These are phyloP conservation scores for Parazoanthus swiftii DNA, from an alignment of 92 coral and sea anemone species.

Conservation along the genomic window DNA sequence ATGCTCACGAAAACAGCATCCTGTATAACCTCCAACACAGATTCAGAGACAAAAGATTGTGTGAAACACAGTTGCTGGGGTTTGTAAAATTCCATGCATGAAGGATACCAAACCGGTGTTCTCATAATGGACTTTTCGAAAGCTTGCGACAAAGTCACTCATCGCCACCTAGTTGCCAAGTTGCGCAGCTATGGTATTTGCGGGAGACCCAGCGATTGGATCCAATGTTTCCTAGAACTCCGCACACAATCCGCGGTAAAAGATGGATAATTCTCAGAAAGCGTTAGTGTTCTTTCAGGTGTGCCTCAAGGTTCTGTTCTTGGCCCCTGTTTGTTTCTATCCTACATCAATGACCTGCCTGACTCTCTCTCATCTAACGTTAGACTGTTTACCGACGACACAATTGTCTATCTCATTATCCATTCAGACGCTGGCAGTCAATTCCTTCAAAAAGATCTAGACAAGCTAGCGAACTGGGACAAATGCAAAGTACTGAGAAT, in stretches of 20 bases:
- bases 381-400: too few relatives aligned
- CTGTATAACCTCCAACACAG: slow-evolving; percentile 50
- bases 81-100: slow-evolving; percentile 30
- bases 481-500: too few relatives aligned
- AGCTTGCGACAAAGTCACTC: slow-evolving; percentile 49
- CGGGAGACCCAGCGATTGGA: slow-evolving; percentile 27
- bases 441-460: too few relatives aligned
- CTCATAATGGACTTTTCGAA: slow-evolving; percentile 39
- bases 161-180: slow-evolving; percentile 30
- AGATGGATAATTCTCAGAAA: slow-evolving; percentile 20
- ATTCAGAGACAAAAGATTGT: slow-evolving; percentile 45
- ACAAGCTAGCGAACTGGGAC: too few relatives aligned
- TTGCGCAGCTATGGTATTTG: slow-evolving; percentile 21
- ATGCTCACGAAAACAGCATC: slow-evolving; percentile 40
- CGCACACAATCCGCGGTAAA: slow-evolving; percentile 15
- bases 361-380: too few relatives aligned
- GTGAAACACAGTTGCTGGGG: slow-evolving; percentile 46
- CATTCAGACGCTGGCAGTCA: too few relatives aligned
- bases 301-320: slow-evolving; percentile 33
- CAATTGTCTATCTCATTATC: too few relatives aligned
- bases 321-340: slow-evolving; percentile 8
- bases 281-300: background rate
- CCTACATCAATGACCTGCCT: slow-evolving; percentile 22
- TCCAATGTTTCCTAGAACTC: background rate
- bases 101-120: slow-evolving; percentile 15